Conservation (phyloP, 1,140 invertebrate species). For the Cotesia glomerata region DNA sequence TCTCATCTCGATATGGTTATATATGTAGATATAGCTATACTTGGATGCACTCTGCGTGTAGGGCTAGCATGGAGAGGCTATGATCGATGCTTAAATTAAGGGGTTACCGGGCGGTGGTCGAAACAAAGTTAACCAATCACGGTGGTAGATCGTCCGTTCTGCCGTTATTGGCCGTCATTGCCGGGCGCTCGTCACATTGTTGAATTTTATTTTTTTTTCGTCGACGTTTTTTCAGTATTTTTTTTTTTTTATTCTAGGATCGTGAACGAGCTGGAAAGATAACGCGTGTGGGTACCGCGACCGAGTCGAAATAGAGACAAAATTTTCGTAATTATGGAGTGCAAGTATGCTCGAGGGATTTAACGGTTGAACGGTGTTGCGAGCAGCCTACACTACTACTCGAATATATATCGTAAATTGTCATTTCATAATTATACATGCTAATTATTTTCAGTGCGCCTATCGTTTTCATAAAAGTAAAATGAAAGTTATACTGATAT, state of each 20-base stretch:
- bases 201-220: slow-evolving; percentile 41
- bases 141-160: slow-evolving; percentile 37
- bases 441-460: slow-evolving; percentile 58
- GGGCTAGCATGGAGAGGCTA: slow-evolving; percentile 34
- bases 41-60: too few species aligned
- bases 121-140: slow-evolving; percentile 56
- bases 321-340: slow-evolving; percentile 56
- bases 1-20: too few species aligned
- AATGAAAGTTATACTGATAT: background rate
- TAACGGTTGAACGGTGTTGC: slow-evolving; percentile 47
- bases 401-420: slow-evolving; percentile 43
- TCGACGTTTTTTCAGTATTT: background rate
- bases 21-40: too few species aligned
- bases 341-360: slow-evolving; percentile 50
- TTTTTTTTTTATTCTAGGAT: slow-evolving; percentile 28
- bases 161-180: slow-evolving; percentile 45
- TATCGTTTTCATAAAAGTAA: slow-evolving; percentile 1
- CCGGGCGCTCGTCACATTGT: slow-evolving; percentile 36
- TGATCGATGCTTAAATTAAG: slow-evolving; percentile 55
- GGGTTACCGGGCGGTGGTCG: slow-evolving; percentile 40
- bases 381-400: slow-evolving; percentile 39
- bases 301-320: slow-evolving; percentile 31
- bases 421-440: slow-evolving; percentile 62
- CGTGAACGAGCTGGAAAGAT: slow-evolving; percentile 12
- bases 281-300: background rate